These are phyloP conservation scores for Castor canadensis DNA, from an alignment of 2,113 vertebrate genomes.

Conservation along the genomic window DNA sequence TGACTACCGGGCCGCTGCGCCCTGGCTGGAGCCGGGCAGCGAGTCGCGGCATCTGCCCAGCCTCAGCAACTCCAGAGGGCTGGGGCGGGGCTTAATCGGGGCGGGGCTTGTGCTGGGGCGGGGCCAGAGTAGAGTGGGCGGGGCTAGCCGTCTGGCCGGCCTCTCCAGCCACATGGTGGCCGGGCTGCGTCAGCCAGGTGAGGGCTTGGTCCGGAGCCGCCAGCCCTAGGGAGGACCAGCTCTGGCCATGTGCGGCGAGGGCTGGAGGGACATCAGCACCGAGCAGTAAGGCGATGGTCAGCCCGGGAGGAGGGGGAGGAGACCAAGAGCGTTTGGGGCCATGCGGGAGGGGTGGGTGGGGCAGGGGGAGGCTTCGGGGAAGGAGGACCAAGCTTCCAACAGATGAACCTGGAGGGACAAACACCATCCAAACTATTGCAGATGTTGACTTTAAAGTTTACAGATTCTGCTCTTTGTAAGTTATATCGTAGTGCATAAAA, in stretches of 20 bases:
- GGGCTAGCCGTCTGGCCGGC: neutral
- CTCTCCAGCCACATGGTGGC: conserved; percentile 49
- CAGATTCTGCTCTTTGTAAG: neutral
- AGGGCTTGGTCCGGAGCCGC: rapidly evolving
- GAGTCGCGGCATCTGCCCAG: neutral
- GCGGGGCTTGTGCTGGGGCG: neutral
- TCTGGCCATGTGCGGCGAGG: too few relatives aligned
- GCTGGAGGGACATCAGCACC: too few relatives aligned
- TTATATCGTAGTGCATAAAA: neutral
- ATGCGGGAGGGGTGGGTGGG: neutral
- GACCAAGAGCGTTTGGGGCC: too few relatives aligned
- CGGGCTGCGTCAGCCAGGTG: neutral
- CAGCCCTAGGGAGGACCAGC: neutral
- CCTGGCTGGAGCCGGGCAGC: neutral
- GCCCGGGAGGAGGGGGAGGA: too few relatives aligned
- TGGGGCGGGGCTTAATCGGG: neutral
- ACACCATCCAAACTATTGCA: neutral
- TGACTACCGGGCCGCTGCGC: neutral
- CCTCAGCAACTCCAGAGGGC: rapidly evolving
- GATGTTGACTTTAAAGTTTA: neutral
- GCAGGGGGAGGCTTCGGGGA: conserved; percentile 61
- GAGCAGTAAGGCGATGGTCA: too few relatives aligned
- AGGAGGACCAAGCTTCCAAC: neutral
- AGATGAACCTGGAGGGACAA: neutral
- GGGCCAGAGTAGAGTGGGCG: neutral